Base-by-base conservation (phyloP, 1,140 invertebrate species). In the Adoxophyes honmai region DNA sequence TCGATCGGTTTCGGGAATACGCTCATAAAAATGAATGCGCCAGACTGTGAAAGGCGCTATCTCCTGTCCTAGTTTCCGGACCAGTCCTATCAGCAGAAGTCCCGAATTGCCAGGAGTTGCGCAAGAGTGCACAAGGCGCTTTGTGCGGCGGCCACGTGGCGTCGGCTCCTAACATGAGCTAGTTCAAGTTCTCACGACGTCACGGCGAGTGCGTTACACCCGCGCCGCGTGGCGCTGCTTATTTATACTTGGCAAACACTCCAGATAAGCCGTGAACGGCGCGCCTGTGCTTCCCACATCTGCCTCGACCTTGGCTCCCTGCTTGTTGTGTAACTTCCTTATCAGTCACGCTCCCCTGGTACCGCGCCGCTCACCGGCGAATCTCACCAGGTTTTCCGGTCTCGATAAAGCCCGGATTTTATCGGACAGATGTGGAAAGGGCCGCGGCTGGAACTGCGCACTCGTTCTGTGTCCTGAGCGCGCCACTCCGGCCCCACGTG, bases 221-320 rank as follows among this genome's bases (percentile, higher is more conserved):
- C 73, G 73, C 74, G 62, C 52, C 59, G 68, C 68, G 65, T 60
- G 55, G 59, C 65, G 73, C 71, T 81, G 70, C 74, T 78, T 87
- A 76, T 87, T 85, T 85, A 78, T 69, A 63, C 62, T 74, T 63
- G 60, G 70, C 73, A 85, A 84, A 84, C 74, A 84, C 70, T 64
- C 65, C 52, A 78, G 83, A 86, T 87, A 87, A 82, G 74, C 69
- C 52, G 66, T 87, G 71, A 87, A 86, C 79, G 76, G 63, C 66
- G 64, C 61, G 78, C 72, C 71, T 87, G 73, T 86, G 70, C 81
- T 87, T 85, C 81, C 81, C 84, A 85, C 84, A 87, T 85, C 84
- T 87, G 84, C 74, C 72, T 66, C 82, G 81, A 82, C 81, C 81
- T 84, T 86, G 81, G 81, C 73, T 80, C 68, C 76, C 66, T 56